phyloP scores from a whole-genome alignment of 2,888 invertebrate genomes.

The Tineola bisselliella region DNA sequence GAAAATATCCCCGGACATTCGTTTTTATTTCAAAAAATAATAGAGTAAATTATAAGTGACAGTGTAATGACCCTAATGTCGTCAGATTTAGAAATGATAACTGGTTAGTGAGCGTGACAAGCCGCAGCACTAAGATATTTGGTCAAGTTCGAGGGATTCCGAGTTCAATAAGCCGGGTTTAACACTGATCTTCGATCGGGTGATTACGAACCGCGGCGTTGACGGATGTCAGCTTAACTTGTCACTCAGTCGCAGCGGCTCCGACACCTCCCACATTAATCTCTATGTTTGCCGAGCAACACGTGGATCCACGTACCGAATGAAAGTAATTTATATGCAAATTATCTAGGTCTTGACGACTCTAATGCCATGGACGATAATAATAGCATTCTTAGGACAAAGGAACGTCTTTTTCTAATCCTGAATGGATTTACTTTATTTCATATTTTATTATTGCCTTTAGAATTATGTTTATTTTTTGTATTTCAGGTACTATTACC shows the following conservation, averaged over 20 bases:
- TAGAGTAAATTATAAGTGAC: slow-evolving; percentile 17
- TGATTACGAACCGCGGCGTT: slow-evolving; percentile 58
- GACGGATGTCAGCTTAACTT: slow-evolving; percentile 66
- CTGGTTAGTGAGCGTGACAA: slow-evolving; percentile 24
- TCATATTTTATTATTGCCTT: too few relatives aligned
- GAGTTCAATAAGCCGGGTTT: slow-evolving; percentile 62
- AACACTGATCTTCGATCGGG: slow-evolving; percentile 62
- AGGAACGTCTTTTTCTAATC: background rate
- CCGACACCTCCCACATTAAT: slow-evolving; percentile 61
- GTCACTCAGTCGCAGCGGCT: slow-evolving; percentile 41
- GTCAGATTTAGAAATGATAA: slow-evolving; percentile 51
- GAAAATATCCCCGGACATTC: slow-evolving; percentile 17
- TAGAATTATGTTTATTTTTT: too few relatives aligned
- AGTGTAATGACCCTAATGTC: slow-evolving; percentile 41
- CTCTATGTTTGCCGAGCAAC: slow-evolving; percentile 60
- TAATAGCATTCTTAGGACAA: background rate
- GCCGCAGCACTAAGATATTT: background rate
- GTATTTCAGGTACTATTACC: too few relatives aligned
- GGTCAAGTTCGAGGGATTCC: slow-evolving; percentile 43
- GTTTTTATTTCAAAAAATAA: background rate
- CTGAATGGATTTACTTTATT: too few relatives aligned
- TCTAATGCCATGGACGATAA: slow-evolving; percentile 36
- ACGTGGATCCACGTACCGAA: slow-evolving; percentile 61
- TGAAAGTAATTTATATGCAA: slow-evolving; percentile 67
- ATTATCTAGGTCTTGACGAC: slow-evolving; percentile 59